phyloP scores from a whole-genome alignment of 2,113 vertebrate species.

The Mobula birostris region DNA sequence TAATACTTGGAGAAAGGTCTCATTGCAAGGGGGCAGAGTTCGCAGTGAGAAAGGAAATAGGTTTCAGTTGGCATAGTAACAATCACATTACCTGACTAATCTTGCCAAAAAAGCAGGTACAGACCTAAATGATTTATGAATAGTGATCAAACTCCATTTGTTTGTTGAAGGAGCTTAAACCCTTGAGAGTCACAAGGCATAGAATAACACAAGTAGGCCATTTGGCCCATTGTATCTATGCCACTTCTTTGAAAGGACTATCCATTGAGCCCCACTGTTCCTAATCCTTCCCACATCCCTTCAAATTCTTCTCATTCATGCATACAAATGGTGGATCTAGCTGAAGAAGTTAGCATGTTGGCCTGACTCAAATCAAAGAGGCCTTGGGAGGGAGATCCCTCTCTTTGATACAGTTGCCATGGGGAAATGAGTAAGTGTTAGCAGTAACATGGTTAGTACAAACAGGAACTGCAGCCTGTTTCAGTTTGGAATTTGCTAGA shows the following conservation, averaged over 20 bases:
- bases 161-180: neutral
- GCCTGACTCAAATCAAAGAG: neutral
- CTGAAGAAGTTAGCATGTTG: neutral
- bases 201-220: neutral
- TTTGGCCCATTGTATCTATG: neutral
- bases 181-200: neutral
- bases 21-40: neutral
- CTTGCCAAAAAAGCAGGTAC: neutral
- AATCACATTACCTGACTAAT: neutral
- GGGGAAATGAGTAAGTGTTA: neutral
- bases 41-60: neutral
- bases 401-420: neutral
- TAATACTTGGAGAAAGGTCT: neutral
- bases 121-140: neutral
- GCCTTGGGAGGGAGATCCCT: neutral
- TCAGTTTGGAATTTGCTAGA: neutral
- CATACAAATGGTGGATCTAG: neutral
- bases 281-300: neutral
- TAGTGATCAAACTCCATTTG: neutral
- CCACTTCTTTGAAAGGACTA: neutral
- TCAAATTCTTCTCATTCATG: neutral
- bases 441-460: neutral
- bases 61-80: conserved; percentile 25
- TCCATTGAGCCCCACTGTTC: neutral
- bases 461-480: neutral